Percentiles rank a stretch among this genome's conserved stretches.
phyloP scores from a whole-genome alignment of 1,140 invertebrate genomes.

The Araneus ventricosus region DNA sequence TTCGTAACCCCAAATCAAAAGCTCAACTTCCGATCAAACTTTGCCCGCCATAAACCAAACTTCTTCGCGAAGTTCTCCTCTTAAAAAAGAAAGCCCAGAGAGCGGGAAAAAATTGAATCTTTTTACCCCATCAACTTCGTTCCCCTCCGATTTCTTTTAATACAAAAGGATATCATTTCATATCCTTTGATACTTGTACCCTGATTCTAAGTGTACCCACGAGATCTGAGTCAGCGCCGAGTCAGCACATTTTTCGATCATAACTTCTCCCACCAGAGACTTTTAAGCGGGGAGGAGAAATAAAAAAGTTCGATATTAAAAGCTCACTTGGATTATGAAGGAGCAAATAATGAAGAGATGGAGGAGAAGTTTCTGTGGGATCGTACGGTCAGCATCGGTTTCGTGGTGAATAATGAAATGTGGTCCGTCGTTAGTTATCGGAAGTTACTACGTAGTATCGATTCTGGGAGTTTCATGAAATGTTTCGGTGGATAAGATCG shows the following conservation, averaged over 20 bases:
- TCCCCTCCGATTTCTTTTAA: conserved; percentile 28
- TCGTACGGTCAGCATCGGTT: neutral
- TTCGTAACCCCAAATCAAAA: conserved; percentile 15
- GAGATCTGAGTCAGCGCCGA: conserved; percentile 33
- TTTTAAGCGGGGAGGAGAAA: neutral
- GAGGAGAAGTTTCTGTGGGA: neutral
- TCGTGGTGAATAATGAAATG: conserved; percentile 50
- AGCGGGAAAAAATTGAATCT: neutral
- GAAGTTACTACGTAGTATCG: neutral
- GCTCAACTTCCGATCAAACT: conserved; percentile 18
- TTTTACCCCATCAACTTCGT: neutral
- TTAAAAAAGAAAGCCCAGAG: neutral
- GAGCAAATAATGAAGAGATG: conserved; percentile 30
- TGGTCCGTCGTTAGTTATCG: neutral
- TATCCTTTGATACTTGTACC: conserved; percentile 58
- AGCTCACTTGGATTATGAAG: conserved; percentile 30
- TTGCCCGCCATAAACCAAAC: conserved; percentile 7
- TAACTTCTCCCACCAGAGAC: conserved; percentile 54
- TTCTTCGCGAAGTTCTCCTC: neutral
- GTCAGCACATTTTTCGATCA: conserved; percentile 64
- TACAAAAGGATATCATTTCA: conserved; percentile 62
- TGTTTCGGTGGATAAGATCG: neutral
- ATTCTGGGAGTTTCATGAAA: neutral
- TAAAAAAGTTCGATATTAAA: conserved; percentile 47
- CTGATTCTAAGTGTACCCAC: conserved; percentile 47